Base-by-base conservation (phyloP, 2,113 vertebrate genomes). In the Rhabdornis inornatus region DNA sequence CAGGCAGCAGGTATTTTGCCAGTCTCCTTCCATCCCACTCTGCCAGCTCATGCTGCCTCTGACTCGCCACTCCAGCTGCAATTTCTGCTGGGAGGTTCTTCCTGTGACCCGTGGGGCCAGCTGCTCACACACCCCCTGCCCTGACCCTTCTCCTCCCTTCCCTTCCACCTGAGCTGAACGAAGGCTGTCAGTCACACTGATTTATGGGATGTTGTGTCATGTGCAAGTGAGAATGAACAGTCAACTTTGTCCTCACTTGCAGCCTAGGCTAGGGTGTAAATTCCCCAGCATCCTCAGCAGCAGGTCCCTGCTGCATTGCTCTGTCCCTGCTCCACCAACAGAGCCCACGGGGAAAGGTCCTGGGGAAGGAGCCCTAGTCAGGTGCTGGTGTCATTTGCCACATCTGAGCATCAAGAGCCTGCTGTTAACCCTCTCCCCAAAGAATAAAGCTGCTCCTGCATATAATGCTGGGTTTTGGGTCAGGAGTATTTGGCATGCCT, bases 401-500 rank as follows among this genome's bases (percentile, higher is more conserved):
- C 59, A 68, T 63, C 49, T 10, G 20, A 45, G 56, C 74, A 78
- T 31, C 37, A 12, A 20, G 15, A 87, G 27, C 53, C 20, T 35
- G 35, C 14, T 45, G 24, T 50, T 37, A n/a, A 70, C 33, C 12
- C 45, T 21, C 61, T 35, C 39, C 31, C n/a, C 6, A 1, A 64
- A 71, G 56, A 55, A 31, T 3, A 30, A 61, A 74, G 39, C 55
- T 81, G 82, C 8, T 42, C 17, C 27, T 23, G 11, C 35, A 56
- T 3, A 28, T 39, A 37, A 53, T 8, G 21, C 42, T 16, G 23
- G 23, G 15, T 52, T 52, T 28, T 14, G 3, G 14, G 44, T n/a
- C n/a, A n/a, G n/a, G n/a, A n/a, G n/a, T n/a, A n/a, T 28, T 14
- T 14, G 7, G 31, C n/a, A 42, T 2, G 15, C 21, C 5, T 1